Conservation (phyloP, 2,888 invertebrate genomes). For the Eristalis pertinax region DNA sequence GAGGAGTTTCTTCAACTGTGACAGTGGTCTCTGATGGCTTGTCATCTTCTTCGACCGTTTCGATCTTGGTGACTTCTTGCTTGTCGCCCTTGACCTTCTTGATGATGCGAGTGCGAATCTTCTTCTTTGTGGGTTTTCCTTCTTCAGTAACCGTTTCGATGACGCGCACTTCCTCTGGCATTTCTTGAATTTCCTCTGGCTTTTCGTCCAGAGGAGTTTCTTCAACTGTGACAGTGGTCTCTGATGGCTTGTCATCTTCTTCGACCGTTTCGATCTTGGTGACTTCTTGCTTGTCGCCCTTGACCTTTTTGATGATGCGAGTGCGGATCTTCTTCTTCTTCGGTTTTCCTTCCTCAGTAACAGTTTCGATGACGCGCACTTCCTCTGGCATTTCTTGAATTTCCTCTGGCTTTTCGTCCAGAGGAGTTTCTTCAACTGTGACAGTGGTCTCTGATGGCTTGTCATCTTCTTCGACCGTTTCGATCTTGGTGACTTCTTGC, state of each 20-base stretch:
- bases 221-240: slow-evolving; percentile 75
- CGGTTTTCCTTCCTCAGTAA: slow-evolving; percentile 78
- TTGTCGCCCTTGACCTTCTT: slow-evolving; percentile 73
- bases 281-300: slow-evolving; percentile 77
- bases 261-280: slow-evolving; percentile 80
- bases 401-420: slow-evolving; percentile 74
- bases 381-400: slow-evolving; percentile 78
- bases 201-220: slow-evolving; percentile 74
- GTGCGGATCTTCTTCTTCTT: slow-evolving; percentile 76
- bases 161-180: slow-evolving; percentile 74
- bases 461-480: slow-evolving; percentile 80
- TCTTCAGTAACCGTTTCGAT: slow-evolving; percentile 75
- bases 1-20: slow-evolving; percentile 67
- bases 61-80: slow-evolving; percentile 78
- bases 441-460: slow-evolving; percentile 76
- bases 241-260: slow-evolving; percentile 78
- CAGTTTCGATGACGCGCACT: slow-evolving; percentile 80
- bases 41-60: slow-evolving; percentile 77
- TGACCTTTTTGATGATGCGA: slow-evolving; percentile 77
- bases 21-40: slow-evolving; percentile 77
- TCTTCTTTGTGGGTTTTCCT: slow-evolving; percentile 75
- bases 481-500: slow-evolving; percentile 80
- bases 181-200: slow-evolving; percentile 64
- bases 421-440: slow-evolving; percentile 75
- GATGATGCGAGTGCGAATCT: slow-evolving; percentile 73